A percentile compares a stretch with the other conserved stretches of the same genome.
Evolutionary conservation across 2,113 vertebrate genomes (phyloP).

Genomic region (Neogobius melanostomus): DNA sequence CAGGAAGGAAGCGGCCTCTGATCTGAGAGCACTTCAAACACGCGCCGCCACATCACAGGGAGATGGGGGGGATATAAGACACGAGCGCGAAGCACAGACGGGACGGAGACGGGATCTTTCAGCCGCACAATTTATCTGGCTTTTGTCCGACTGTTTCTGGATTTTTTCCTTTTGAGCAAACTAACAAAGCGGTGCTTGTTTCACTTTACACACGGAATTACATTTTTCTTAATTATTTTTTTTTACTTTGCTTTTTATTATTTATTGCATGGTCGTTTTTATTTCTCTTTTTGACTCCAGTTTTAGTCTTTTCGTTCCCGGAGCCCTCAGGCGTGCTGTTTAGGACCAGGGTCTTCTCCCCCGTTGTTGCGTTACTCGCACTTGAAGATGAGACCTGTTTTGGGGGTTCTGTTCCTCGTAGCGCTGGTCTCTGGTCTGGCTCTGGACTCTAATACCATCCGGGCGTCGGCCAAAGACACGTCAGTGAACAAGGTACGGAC

Average conservation of each 20-base stretch:
- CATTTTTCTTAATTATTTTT: too few species aligned
- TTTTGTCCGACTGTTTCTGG: too few species aligned
- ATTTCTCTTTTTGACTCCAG: too few species aligned
- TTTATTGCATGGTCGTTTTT: too few species aligned
- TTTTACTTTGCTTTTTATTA: too few species aligned
- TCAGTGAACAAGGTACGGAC: not conserved
- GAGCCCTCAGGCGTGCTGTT: not conserved
- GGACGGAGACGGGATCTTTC: not conserved
- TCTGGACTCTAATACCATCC: conserved; percentile 74
- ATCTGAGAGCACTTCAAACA: conserved; percentile 5
- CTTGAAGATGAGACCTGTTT: conserved; percentile 29
- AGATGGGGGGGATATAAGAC: conserved; percentile 37
- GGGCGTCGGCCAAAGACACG: conserved; percentile 61
- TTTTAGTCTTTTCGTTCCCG: too few species aligned
- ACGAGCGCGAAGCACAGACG: conserved; percentile 34
- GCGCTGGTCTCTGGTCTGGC: conserved; percentile 52
- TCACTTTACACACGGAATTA: too few species aligned
- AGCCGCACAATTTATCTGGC: too few species aligned
- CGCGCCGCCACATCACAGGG: conserved; percentile 41
- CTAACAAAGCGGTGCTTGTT: too few species aligned
- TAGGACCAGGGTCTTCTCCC: not conserved
- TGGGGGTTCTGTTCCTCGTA: conserved; percentile 43
- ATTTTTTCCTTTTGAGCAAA: too few species aligned
- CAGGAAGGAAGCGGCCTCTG: conserved; percentile 6
- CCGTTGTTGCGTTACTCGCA: not conserved